phyloP scores from a whole-genome alignment of 2,797 vertebrate genomes.

The Myotis daubentonii region DNA sequence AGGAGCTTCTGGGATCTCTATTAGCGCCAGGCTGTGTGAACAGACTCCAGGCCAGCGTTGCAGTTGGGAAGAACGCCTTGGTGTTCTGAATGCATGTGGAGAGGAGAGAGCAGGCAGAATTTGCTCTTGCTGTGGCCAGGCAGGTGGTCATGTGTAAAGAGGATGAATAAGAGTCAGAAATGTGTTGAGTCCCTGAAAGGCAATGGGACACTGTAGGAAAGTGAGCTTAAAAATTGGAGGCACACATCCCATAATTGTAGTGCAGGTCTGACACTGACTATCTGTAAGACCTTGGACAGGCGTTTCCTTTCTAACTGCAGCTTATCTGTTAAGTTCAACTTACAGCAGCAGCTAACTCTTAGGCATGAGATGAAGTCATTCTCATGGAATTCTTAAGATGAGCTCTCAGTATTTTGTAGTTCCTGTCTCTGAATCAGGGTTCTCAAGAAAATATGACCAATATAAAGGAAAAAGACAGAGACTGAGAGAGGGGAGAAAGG shows the following conservation, averaged over 20 bases:
- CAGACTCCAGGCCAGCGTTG: not conserved
- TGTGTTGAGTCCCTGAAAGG: not conserved
- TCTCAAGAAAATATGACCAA: not conserved
- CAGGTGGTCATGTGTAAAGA: not conserved
- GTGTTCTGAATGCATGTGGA: not conserved
- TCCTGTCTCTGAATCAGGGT: not conserved
- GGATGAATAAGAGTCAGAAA: not conserved
- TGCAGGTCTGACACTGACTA: not conserved
- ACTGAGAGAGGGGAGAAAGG: no score
- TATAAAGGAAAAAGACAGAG: no score
- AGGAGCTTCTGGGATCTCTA: conserved; percentile 68
- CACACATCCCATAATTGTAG: not conserved
- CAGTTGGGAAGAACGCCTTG: not conserved
- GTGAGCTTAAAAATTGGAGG: not conserved
- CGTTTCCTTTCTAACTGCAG: not conserved
- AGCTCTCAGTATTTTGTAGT: not conserved
- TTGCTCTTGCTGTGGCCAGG: not conserved
- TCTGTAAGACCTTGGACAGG: not conserved
- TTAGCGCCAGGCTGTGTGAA: conserved; percentile 59
- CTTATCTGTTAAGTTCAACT: not conserved
- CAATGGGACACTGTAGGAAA: not conserved
- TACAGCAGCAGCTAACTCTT: not conserved
- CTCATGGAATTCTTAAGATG: not conserved
- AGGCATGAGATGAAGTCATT: not conserved
- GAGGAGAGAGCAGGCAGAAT: not conserved